phyloP scores from a whole-genome alignment of 1,140 invertebrate genomes.

The Papilio glaucus region DNA sequence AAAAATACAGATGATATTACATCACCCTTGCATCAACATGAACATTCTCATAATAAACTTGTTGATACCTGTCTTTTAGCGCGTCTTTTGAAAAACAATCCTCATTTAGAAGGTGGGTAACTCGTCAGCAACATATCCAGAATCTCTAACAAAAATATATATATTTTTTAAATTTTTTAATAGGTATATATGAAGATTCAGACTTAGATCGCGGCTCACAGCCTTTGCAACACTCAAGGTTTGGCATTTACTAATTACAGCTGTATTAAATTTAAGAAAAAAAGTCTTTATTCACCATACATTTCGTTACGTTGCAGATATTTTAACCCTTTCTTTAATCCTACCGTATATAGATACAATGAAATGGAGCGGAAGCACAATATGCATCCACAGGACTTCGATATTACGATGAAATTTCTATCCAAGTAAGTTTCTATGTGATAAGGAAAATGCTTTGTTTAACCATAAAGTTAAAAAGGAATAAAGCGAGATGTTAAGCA shows the following conservation, averaged over 20 bases:
- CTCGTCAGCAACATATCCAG: background rate
- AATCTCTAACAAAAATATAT: background rate
- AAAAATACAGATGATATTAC: background rate
- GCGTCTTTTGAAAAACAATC: conserved; percentile 57
- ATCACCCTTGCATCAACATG: conserved; percentile 24
- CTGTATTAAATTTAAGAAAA: background rate
- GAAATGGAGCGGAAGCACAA: conserved; percentile 43
- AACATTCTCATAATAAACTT: conserved; percentile 40
- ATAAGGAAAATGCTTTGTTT: background rate
- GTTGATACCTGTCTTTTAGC: conserved; percentile 57
- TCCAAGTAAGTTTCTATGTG: conserved; percentile 50
- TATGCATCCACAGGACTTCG: conserved; percentile 70
- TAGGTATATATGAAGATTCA: conserved; percentile 15
- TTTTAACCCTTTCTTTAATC: conserved; percentile 34
- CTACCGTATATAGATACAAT: conserved; percentile 48
- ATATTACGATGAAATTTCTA: conserved; percentile 61
- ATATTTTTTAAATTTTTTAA: background rate
- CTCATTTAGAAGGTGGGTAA: conserved; percentile 52
- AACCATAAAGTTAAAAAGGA: too few relatives aligned
- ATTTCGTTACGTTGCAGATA: conserved; percentile 47
- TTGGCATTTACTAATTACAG: background rate
- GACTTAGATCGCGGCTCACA: background rate
- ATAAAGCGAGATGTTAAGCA: too few relatives aligned
- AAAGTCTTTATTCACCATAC: background rate
- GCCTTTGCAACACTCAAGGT: background rate